phyloP scores from a whole-genome alignment of 53 echinoderm and acorn worm genomes.

The Holothuria leucospilota region DNA sequence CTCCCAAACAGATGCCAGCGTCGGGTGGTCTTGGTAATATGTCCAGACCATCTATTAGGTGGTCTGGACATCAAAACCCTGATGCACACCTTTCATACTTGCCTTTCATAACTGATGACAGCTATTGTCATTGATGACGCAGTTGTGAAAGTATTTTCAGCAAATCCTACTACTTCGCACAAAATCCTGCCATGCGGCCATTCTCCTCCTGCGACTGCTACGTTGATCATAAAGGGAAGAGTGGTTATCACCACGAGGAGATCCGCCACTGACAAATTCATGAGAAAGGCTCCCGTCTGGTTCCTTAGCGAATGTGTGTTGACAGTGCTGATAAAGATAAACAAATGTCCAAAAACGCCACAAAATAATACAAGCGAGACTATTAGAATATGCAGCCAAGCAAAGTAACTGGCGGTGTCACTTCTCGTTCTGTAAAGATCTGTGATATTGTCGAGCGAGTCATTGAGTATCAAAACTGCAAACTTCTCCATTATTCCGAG shows the following conservation, averaged over 20 bases:
- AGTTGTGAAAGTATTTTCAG: conserved; percentile 58
- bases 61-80: too few relatives aligned
- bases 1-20: too few relatives aligned
- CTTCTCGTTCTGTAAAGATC: too few relatives aligned
- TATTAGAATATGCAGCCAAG: not conserved
- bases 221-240: conserved; percentile 50
- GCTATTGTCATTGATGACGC: conserved; percentile 49
- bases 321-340: conserved; percentile 54
- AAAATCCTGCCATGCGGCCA: conserved; percentile 46
- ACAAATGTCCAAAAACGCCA: conserved; percentile 51
- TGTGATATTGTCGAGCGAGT: too few relatives aligned
- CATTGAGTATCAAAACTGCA: too few relatives aligned
- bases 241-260: conserved; percentile 46
- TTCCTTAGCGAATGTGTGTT: conserved; percentile 46
- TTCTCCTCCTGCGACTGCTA: conserved; percentile 28
- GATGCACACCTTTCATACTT: not conserved
- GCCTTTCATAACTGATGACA: conserved; percentile 69
- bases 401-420: too few relatives aligned
- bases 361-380: conserved; percentile 16
- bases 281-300: conserved; percentile 61
- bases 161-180: conserved; percentile 58
- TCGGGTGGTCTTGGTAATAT: too few relatives aligned
- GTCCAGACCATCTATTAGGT: too few relatives aligned
- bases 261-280: conserved; percentile 64
- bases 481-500: too few relatives aligned